A percentile compares a stretch with the other conserved stretches of the same genome.
These are phyloP conservation scores for Ophraella communa DNA, from an alignment of 2,888 invertebrate genomes.

Conservation along the genomic window DNA sequence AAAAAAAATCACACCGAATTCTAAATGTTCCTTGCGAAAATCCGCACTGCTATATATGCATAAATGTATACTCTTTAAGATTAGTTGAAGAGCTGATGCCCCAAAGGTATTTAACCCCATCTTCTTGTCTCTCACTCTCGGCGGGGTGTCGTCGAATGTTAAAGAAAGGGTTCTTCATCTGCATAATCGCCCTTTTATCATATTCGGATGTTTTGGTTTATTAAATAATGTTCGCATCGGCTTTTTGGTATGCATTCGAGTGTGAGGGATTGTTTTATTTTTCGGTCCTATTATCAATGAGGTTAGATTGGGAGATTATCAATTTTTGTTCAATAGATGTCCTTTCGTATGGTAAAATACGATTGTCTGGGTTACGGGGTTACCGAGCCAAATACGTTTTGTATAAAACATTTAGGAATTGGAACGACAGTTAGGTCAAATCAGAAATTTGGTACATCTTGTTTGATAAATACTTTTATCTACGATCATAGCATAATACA, in stretches of 20 bases:
- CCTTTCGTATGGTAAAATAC: slow-evolving; percentile 29
- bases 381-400: slow-evolving; percentile 17
- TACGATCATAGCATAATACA: no score
- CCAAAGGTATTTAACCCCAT: slow-evolving; percentile 45
- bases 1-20: slow-evolving; percentile 32
- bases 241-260: slow-evolving; percentile 46
- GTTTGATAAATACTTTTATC: not conserved
- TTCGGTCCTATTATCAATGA: slow-evolving; percentile 37
- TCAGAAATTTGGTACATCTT: not conserved
- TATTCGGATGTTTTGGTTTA: slow-evolving; percentile 53
- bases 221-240: slow-evolving; percentile 32
- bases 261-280: slow-evolving; percentile 52
- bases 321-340: slow-evolving; percentile 35
- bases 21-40: slow-evolving; percentile 30
- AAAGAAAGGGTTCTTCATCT: slow-evolving; percentile 48
- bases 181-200: slow-evolving; percentile 56
- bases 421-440: not conserved
- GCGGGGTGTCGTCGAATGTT: slow-evolving; percentile 42
- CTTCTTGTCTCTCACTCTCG: slow-evolving; percentile 43
- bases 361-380: slow-evolving; percentile 24
- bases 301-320: slow-evolving; percentile 45
- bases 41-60: slow-evolving; percentile 43
- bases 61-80: slow-evolving; percentile 44
- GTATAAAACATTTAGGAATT: slow-evolving; percentile 4
- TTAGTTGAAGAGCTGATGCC: slow-evolving; percentile 36